phyloP scores from a whole-genome alignment of 37 sponge, comb jelly and placozoan species.

The Dysidea cf. avara region DNA sequence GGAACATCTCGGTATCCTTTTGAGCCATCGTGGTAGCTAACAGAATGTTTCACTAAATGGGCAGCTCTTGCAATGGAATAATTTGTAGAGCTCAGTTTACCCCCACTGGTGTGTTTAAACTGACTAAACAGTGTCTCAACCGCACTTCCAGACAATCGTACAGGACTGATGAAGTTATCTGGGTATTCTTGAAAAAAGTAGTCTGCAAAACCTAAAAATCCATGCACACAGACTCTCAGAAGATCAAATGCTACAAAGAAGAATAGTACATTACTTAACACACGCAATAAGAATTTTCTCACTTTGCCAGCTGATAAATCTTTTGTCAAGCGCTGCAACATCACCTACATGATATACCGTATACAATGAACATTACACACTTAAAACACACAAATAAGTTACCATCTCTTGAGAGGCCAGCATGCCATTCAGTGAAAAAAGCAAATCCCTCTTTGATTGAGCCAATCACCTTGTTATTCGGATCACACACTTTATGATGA shows the following conservation, averaged over 20 bases:
- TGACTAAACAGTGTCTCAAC: background rate
- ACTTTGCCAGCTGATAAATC: no score
- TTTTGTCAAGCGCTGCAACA: no score
- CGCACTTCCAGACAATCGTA: background rate
- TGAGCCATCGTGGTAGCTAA: no score
- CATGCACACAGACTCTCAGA: background rate
- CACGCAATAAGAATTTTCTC: background rate
- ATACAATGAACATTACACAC: no score
- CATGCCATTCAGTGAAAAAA: background rate
- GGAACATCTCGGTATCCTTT: no score
- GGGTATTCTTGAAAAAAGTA: conserved; percentile 9
- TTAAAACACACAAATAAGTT: background rate
- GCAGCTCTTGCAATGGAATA: no score
- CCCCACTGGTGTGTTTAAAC: no score
- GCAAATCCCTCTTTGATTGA: background rate
- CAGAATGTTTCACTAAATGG: no score
- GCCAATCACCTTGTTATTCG: background rate
- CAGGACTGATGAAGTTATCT: background rate
- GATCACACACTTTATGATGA: background rate
- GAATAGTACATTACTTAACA: background rate
- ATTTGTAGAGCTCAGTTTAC: no score
- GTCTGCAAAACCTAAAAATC: background rate
- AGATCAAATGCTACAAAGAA: conserved; percentile 1
- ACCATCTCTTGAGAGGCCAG: background rate
- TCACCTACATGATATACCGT: no score